Conservation (phyloP, 1,140 invertebrate species). For the Papilio machaon region DNA sequence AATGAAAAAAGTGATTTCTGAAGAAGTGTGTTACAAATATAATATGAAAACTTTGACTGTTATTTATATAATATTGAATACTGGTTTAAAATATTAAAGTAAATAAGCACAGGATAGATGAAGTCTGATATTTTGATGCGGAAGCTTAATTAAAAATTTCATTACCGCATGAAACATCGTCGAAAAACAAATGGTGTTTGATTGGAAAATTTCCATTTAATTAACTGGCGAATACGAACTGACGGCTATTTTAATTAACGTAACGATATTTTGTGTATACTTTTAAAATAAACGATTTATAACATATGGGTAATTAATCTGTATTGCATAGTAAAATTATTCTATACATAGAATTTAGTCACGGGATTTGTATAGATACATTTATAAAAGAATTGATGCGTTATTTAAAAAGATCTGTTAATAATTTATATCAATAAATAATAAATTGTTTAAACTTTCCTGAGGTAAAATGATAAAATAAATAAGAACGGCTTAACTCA, state of each 20-base stretch:
- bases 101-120: background rate
- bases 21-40: background rate
- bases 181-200: conserved; percentile 12
- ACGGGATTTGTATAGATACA: background rate
- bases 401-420: no score
- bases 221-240: background rate
- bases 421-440: no score
- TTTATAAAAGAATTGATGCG: no score
- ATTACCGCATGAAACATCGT: conserved; percentile 10
- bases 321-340: background rate
- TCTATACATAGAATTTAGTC: background rate
- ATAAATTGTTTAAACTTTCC: no score
- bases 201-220: conserved; percentile 30
- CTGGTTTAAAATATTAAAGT: background rate
- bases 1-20: background rate
- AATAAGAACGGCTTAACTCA: no score
- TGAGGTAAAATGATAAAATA: no score
- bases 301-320: background rate
- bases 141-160: conserved; percentile 17
- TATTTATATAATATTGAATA: background rate
- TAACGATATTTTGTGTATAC: background rate
- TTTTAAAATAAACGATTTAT: background rate
- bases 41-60: background rate
- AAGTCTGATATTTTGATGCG: background rate
- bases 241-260: conserved; percentile 1